Evolutionary conservation across 2,888 invertebrate species (phyloP).

Genomic region (Tipula unca): DNA sequence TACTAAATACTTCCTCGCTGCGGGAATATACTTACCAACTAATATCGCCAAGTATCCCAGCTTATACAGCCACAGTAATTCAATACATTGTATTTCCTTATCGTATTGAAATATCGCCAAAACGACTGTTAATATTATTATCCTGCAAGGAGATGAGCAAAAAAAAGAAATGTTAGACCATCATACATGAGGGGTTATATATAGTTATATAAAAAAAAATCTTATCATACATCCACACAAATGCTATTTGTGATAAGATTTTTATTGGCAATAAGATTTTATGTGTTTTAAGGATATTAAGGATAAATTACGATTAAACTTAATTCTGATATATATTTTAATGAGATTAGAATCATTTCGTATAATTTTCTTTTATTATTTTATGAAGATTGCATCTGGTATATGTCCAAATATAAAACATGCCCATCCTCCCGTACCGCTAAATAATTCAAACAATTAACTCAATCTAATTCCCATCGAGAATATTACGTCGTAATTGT

Average conservation of each 20-base stretch:
- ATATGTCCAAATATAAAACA: background rate
- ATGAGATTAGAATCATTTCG: background rate
- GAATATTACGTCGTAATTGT: background rate
- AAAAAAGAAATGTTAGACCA: background rate
- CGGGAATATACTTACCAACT: conserved; percentile 34
- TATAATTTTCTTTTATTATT: background rate
- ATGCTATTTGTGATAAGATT: background rate
- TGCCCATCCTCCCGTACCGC: no score
- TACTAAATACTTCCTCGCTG: background rate
- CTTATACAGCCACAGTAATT: conserved; percentile 41
- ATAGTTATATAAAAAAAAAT: no score
- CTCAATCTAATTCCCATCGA: background rate
- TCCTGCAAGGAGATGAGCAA: conserved; percentile 35
- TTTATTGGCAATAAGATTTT: background rate
- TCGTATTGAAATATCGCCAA: conserved; percentile 38
- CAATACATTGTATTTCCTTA: conserved; percentile 37
- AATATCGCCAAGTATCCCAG: conserved; percentile 41
- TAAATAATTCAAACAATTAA: background rate
- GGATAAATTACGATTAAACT: background rate
- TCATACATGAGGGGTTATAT: background rate
- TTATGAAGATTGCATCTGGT: background rate
- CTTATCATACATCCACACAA: background rate
- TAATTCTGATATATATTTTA: background rate
- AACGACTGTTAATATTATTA: conserved; percentile 38
- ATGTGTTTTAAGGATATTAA: background rate